Base-by-base conservation (phyloP, 2,888 invertebrate genomes). In the Drosophila cracens region DNA sequence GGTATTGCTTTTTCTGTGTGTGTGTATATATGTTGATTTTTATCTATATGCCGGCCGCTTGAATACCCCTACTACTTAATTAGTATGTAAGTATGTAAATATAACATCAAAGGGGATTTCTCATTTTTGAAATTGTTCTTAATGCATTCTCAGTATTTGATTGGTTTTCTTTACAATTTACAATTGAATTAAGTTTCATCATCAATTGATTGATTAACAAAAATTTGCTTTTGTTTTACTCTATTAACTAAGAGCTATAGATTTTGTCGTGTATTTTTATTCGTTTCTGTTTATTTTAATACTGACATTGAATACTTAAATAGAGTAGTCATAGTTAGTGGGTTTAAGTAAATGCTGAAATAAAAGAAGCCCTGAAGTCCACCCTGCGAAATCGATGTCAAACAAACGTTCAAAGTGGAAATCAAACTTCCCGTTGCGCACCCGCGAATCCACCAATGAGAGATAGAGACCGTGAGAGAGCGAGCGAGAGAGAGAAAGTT, bases 101-200 rank as follows among this genome's bases (percentile, higher is more conserved):
- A 52, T 87, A 85, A 85, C 87, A 85, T 85, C 83, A 74, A 79
- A 82, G 81, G 53, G 79, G 58, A 82, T 76, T 68, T 54, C 51
- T 71, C 66, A 56, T 64, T 72, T 43, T 40, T 72, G 29, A 51
- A 70, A 40, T 40, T 74, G 31, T 56, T 40, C 54, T 46, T 25
- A 13, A 56, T 64, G 29, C 40, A 21, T 21, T 43, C 18, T 51
- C 58, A 48, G n/a, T 54, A 38, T 63, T 59, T 18, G 2, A 31
- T 54, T 70, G 54, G 34, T 33, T 43, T 67, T 86, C 76, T 87
- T 76, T 86, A 88, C 89, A 88, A 87, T 85, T 87, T 86, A 86
- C 84, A 88, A 88, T 83, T 83, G 57, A 82, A 78, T 70, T 68
- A 66, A 68, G 54, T 72, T 76, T 76, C 65, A 74, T 49, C 48